Conservation (phyloP, 2,113 vertebrate genomes). For the Heterochromis multidens region DNA sequence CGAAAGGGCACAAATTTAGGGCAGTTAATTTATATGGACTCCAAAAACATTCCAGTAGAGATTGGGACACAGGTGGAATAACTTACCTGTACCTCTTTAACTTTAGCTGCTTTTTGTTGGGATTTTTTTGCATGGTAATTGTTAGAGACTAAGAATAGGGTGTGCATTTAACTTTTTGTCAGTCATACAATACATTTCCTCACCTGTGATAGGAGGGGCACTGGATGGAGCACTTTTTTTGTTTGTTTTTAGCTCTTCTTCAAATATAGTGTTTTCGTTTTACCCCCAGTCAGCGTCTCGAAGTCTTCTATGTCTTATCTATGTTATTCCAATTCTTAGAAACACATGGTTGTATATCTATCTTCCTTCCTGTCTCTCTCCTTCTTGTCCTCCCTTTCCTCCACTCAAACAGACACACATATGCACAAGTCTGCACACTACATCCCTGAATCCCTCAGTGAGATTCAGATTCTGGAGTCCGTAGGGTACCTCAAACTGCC, state of each 20-base stretch:
- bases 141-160: background rate
- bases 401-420: constrained; percentile 31
- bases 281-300: constrained; percentile 69
- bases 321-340: constrained; percentile 65
- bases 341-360: constrained; percentile 46
- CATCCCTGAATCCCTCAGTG: constrained; percentile 27
- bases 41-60: constrained; percentile 36
- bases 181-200: constrained; percentile 34
- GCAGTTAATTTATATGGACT: constrained; percentile 71
- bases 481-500: constrained; percentile 64
- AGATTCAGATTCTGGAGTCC: constrained; percentile 49
- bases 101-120: constrained; percentile 5
- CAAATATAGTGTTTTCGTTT: constrained; percentile 60
- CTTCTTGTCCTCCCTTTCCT: constrained; percentile 37
- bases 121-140: background rate
- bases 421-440: constrained; percentile 29
- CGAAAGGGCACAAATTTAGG: constrained; percentile 70
- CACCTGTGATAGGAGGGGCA: constrained; percentile 71
- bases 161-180: constrained; percentile 24
- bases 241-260: constrained; percentile 54
- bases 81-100: background rate
- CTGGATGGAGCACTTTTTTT: constrained; percentile 78
- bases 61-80: constrained; percentile 25
- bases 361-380: constrained; percentile 43
- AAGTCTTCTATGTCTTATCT: constrained; percentile 72